Evolutionary conservation across 1,140 invertebrate species (phyloP).

Genomic region (Diabrotica undecimpunctata): DNA sequence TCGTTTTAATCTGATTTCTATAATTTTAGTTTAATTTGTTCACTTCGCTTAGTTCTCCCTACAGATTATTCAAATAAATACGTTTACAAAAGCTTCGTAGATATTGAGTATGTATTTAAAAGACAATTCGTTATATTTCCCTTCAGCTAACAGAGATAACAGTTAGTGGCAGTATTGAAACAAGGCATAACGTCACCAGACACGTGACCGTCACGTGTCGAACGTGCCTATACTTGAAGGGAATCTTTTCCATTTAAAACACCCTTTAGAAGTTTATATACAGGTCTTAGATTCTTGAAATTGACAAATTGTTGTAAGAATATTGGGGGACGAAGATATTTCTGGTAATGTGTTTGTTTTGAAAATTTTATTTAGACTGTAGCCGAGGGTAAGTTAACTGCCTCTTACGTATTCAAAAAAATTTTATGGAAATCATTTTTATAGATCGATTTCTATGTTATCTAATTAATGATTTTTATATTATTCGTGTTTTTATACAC

Average conservation of each 20-base stretch:
- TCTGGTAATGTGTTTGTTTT: neutral
- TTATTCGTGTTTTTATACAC: too few species aligned
- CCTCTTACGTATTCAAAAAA: too few species aligned
- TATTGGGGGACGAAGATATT: constrained; percentile 1
- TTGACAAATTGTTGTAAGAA: constrained; percentile 8
- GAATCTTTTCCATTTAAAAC: neutral
- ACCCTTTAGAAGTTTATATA: neutral
- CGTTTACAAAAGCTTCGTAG: too few species aligned
- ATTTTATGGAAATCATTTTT: too few species aligned
- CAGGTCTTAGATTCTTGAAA: neutral
- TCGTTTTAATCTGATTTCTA: too few species aligned
- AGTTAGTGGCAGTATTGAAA: neutral
- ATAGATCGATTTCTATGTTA: too few species aligned
- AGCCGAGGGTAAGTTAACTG: neutral
- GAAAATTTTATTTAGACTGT: neutral
- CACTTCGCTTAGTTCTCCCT: too few species aligned
- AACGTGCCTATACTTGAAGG: neutral
- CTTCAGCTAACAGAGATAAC: constrained; percentile 5
- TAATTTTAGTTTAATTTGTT: too few species aligned
- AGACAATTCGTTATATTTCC: neutral
- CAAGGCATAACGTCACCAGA: neutral
- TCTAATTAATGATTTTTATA: too few species aligned
- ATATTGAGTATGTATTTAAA: too few species aligned
- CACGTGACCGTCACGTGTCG: constrained; percentile 7
- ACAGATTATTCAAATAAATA: too few species aligned